Evolutionary conservation across 2,797 vertebrate genomes (phyloP), one percentile per base, ranked within the genome.

Genomic region (Sebastes jordani): DNA sequence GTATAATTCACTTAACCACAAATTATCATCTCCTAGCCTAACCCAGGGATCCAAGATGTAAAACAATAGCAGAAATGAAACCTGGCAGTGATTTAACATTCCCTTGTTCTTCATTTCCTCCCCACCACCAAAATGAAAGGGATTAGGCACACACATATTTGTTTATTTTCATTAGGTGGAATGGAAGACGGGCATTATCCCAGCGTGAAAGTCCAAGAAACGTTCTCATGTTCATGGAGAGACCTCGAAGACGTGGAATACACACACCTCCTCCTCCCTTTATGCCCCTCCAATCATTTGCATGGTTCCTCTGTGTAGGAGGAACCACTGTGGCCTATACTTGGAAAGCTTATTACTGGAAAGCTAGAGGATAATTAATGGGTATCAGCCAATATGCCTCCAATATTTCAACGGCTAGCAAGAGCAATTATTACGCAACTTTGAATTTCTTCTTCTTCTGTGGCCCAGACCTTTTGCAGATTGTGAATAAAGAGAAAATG

Each of bases 1-100:
- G 46, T 84, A 64, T 90, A 80, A 91, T 92, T 91, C 60, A 88
- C 85, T 92, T 89, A n/a, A 82, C 62, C 36, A 52, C 61, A 74
- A 70, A 89, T 90, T 42, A 91, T 76, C 46, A 79, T 83, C 70
- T 88, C 20, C 54, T 2, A 62, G 70, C 82, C 42, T 64, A 87
- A 86, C 72, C 18, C 30, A 13, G 49, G 69, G 67, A 81, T 74
- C 55, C 2, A 38, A 66, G 54, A 82, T 78, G 58, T 73, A 30
- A 74, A 85, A 88, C 56, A 76, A 70, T 3, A 78, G 38, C 9
- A 66, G 29, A 79, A 79, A 80, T 75, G 18, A 76, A 85, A 83
- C n/a, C 34, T 81, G 75, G 73, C 76, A 64, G 59, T 55, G 42
- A 78, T 77, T 83, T 49, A 86, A 30, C 4, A 60, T 75, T 49